A percentile compares a stretch with the other conserved stretches of the same genome.
Evolutionary conservation across 2,888 invertebrate genomes (phyloP).

Genomic region (Cantharis rufa): DNA sequence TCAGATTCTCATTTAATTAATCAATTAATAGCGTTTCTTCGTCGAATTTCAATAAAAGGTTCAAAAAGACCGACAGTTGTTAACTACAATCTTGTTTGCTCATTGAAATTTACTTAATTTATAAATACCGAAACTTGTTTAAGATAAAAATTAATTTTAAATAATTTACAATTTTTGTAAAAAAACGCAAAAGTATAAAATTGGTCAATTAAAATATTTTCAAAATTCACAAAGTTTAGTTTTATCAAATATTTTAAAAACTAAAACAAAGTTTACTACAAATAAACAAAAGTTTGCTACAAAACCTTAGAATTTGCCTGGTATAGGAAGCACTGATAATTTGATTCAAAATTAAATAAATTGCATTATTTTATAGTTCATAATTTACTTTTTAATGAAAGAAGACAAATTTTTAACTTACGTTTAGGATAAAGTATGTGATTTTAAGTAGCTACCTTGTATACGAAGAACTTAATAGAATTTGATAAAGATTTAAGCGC

Average conservation of each 20-base stretch:
- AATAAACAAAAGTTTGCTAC: neutral
- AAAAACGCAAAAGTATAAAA: too few relatives aligned
- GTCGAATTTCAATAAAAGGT: neutral
- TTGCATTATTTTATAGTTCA: neutral
- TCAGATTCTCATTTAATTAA: conserved; percentile 1
- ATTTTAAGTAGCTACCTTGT: neutral
- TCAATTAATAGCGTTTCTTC: conserved; percentile 3
- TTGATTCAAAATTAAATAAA: neutral
- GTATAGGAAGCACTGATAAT: neutral
- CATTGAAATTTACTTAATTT: neutral
- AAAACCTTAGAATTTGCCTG: neutral
- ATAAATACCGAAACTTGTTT: neutral
- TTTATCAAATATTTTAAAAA: neutral
- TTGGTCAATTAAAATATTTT: too few relatives aligned
- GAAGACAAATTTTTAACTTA: neutral
- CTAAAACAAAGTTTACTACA: neutral
- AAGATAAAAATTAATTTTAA: neutral
- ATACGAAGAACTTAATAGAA: neutral
- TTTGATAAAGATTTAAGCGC: neutral
- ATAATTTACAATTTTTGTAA: neutral
- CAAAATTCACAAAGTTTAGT: too few relatives aligned
- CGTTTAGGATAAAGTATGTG: neutral
- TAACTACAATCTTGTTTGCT: conserved; percentile 6
- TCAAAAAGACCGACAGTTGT: conserved; percentile 14
- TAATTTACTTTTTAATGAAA: neutral